A percentile compares a stretch with the other conserved stretches of the same genome.
These are phyloP conservation scores for Drosophila mimetica DNA, from an alignment of 2,888 invertebrate species.

Conservation along the genomic window DNA sequence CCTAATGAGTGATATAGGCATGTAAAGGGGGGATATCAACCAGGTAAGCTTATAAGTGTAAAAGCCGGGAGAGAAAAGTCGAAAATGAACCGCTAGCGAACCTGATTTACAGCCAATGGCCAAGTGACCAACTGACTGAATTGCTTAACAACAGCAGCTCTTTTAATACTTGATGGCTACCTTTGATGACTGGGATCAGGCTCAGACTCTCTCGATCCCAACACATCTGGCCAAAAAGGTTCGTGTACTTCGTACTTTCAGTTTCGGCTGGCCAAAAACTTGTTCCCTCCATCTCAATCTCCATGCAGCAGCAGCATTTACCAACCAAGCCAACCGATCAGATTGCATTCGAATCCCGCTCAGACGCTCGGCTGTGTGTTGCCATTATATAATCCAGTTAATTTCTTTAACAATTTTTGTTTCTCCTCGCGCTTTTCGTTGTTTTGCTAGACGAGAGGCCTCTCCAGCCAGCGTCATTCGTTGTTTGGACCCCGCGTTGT, in stretches of 20 bases:
- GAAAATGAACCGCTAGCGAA: constrained; percentile 45
- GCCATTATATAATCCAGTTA: constrained; percentile 78
- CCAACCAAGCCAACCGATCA: constrained; percentile 57
- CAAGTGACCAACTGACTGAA: constrained; percentile 33
- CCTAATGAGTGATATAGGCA: constrained; percentile 66
- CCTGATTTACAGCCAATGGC: constrained; percentile 53
- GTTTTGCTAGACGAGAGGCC: constrained; percentile 45
- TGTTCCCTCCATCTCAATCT: constrained; percentile 54
- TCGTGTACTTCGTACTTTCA: constrained; percentile 69
- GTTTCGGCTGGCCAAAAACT: constrained; percentile 56
- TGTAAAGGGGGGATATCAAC: constrained; percentile 39
- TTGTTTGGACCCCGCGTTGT: constrained; percentile 67
- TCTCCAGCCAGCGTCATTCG: constrained; percentile 63
- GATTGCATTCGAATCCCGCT: constrained; percentile 69
- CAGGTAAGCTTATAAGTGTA: neutral
- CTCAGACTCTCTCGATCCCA: constrained; percentile 8
- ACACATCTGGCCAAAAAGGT: constrained; percentile 65
- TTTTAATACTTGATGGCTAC: constrained; percentile 52
- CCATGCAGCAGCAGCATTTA: constrained; percentile 37
- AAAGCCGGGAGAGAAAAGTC: constrained; percentile 9
- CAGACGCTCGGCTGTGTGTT: constrained; percentile 22
- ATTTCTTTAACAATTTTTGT: constrained; percentile 74
- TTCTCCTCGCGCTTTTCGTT: constrained; percentile 40
- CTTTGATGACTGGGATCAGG: constrained; percentile 63
- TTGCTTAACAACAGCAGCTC: constrained; percentile 56